Evolutionary conservation across 2,888 invertebrate species (phyloP).

Genomic region (Mythimna impura): DNA sequence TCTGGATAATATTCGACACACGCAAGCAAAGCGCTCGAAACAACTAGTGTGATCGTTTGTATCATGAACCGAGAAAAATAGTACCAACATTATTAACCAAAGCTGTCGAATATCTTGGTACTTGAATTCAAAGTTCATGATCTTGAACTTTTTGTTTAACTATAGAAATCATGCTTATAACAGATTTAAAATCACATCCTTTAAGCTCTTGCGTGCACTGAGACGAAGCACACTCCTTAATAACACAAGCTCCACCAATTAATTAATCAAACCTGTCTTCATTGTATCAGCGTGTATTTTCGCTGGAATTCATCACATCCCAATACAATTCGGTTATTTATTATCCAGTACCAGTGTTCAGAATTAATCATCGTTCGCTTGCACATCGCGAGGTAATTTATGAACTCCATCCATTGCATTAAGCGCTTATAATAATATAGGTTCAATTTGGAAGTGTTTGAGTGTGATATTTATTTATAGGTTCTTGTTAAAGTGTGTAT

Average conservation of each 20-base stretch:
- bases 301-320: constrained; percentile 50
- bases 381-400: constrained; percentile 59
- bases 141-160: neutral
- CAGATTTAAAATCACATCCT: constrained; percentile 16
- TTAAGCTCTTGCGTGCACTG: neutral
- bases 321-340: constrained; percentile 60
- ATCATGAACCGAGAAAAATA: neutral
- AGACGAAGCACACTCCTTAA: constrained; percentile 4
- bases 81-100: neutral
- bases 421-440: constrained; percentile 44
- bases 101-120: neutral
- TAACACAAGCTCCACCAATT: constrained; percentile 35
- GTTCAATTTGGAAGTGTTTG: constrained; percentile 28
- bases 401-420: constrained; percentile 55
- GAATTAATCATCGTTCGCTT: constrained; percentile 59
- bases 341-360: constrained; percentile 44
- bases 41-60: neutral
- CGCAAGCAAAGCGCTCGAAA: neutral
- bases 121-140: neutral
- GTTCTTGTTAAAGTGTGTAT: constrained; percentile 13
- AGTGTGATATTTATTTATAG: constrained; percentile 33
- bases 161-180: neutral
- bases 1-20: neutral
- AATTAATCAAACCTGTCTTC: constrained; percentile 44
- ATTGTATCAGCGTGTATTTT: constrained; percentile 40